A percentile compares a stretch with the other conserved stretches of the same genome.
Conservation (phyloP, 2,113 vertebrate species). For the Chloropsis hardwickii region DNA sequence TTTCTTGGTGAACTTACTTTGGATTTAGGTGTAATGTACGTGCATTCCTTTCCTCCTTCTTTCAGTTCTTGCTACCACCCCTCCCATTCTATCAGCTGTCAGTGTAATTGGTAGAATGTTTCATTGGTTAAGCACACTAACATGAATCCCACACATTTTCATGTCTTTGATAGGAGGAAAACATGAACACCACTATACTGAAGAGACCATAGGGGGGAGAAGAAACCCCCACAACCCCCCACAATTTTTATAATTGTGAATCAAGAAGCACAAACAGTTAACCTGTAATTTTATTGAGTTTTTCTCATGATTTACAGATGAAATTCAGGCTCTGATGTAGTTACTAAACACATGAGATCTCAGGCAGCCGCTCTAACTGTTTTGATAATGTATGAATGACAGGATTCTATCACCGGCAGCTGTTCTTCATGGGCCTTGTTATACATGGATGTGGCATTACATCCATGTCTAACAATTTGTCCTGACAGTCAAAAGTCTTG, state of each 20-base stretch:
- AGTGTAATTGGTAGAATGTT: neutral
- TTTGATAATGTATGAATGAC: conserved; percentile 31
- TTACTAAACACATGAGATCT: neutral
- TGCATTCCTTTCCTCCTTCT: neutral
- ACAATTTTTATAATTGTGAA: neutral
- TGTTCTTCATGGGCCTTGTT: conserved; percentile 16
- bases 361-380: neutral
- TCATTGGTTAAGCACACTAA: neutral
- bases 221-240: neutral
- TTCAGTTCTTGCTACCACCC: neutral
- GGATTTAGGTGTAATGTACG: neutral
- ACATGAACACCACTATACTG: neutral
- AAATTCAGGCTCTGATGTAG: neutral
- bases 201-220: neutral
- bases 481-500: conserved; percentile 58
- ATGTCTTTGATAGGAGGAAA: neutral
- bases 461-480: conserved; percentile 46
- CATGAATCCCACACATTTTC: neutral
- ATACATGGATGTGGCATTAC: conserved; percentile 31
- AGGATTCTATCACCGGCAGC: conserved; percentile 5
- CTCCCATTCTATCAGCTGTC: neutral
- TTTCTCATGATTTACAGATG: neutral
- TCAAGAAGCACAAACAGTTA: neutral
- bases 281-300: neutral
- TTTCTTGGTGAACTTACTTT: neutral